Conservation (phyloP, 92 coral and sea anemone genomes). For the Isaurus tuberculatus region DNA sequence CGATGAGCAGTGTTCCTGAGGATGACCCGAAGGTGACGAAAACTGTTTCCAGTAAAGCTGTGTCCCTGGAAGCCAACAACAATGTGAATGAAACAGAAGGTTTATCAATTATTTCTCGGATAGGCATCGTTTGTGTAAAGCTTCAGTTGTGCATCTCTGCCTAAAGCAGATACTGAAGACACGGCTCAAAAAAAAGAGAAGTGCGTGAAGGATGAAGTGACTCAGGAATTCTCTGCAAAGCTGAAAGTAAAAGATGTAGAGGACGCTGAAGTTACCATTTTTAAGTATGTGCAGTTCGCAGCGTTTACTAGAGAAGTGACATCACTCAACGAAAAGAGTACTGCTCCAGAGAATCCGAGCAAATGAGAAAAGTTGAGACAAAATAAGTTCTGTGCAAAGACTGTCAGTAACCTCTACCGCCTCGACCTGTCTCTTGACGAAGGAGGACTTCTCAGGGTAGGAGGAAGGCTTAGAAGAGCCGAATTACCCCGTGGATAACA, state of each 20-base stretch:
- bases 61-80: background rate
- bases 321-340: constrained; percentile 28
- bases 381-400: constrained; percentile 13
- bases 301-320: constrained; percentile 34
- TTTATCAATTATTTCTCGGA: constrained; percentile 43
- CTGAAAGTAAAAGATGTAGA: constrained; percentile 35
- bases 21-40: constrained; percentile 58
- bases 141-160: constrained; percentile 54
- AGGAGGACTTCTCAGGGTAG: constrained; percentile 10
- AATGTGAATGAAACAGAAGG: constrained; percentile 20
- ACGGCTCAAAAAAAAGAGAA: constrained; percentile 18
- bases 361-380: background rate
- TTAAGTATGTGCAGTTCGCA: constrained; percentile 31
- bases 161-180: constrained; percentile 33
- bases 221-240: constrained; percentile 2
- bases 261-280: constrained; percentile 39
- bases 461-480: constrained; percentile 17
- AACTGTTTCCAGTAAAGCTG: constrained; percentile 12
- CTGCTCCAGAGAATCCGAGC: background rate
- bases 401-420: background rate
- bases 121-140: constrained; percentile 62
- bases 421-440: background rate
- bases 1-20: too few relatives aligned
- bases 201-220: constrained; percentile 5
- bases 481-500: background rate